Percentiles rank a stretch among this genome's conserved stretches.
Conservation (phyloP, 2,113 vertebrate species). For the Nibea coibor region DNA sequence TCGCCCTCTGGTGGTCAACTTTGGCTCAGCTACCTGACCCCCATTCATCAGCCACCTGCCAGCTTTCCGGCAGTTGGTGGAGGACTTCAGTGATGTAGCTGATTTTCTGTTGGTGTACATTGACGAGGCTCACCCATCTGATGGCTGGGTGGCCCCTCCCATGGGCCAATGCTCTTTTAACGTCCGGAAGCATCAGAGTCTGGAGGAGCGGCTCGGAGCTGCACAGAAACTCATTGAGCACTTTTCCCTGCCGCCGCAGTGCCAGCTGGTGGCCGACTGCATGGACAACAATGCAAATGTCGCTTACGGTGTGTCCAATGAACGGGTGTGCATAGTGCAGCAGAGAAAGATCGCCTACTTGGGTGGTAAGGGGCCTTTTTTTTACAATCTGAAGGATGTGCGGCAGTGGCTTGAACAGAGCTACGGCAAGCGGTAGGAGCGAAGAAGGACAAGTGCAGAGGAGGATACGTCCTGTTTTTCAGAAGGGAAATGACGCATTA, state of each 20-base stretch:
- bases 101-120: slow-evolving; percentile 98
- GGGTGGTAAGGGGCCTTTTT: slow-evolving; percentile 96
- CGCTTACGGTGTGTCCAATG: slow-evolving; percentile 95
- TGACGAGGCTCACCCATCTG: slow-evolving; percentile 96
- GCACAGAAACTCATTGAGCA: slow-evolving; percentile 89
- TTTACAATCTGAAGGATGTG: slow-evolving; percentile 93
- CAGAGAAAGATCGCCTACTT: slow-evolving; percentile 93
- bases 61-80: slow-evolving; percentile 93
- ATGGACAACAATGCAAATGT: slow-evolving; percentile 98
- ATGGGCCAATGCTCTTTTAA: slow-evolving; percentile 88
- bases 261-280: slow-evolving; percentile 93
- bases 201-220: slow-evolving; percentile 92
- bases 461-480: slow-evolving; percentile 2
- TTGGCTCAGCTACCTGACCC: slow-evolving; percentile 98
- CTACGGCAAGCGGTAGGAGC: slow-evolving; percentile 87
- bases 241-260: slow-evolving; percentile 93
- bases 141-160: slow-evolving; percentile 93
- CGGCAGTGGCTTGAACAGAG: slow-evolving; percentile 92
- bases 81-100: slow-evolving; percentile 93
- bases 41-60: slow-evolving; percentile 95
- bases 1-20: slow-evolving; percentile 96
- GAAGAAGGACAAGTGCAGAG: not conserved
- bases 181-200: slow-evolving; percentile 91
- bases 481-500: slow-evolving; percentile 11
- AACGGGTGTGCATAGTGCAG: slow-evolving; percentile 95